Evolutionary conservation across 92 coral and sea anemone species (phyloP).

Genomic region (Palythoa heliodiscus): DNA sequence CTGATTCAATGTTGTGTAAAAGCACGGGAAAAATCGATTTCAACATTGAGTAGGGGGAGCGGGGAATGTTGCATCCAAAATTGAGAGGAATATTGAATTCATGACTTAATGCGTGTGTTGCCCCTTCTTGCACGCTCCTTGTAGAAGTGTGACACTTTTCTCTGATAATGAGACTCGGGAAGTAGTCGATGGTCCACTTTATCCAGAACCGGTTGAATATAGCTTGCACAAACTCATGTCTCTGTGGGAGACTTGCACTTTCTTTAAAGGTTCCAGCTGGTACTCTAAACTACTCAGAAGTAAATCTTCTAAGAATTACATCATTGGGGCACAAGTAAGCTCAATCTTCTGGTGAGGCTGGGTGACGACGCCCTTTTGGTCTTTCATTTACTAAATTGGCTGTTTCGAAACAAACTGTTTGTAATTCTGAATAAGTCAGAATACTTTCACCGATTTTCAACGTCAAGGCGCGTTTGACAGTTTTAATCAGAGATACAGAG

Average conservation of each 20-base stretch:
- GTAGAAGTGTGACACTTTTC: background rate
- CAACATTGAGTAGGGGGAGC: too few relatives aligned
- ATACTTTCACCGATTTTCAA: conserved; percentile 44
- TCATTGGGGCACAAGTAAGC: conserved; percentile 58
- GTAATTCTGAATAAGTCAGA: conserved; percentile 59
- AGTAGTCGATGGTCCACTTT: conserved; percentile 12
- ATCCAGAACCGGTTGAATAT: conserved; percentile 44
- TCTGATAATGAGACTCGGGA: background rate
- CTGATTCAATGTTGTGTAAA: too few relatives aligned
- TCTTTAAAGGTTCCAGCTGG: conserved; percentile 60
- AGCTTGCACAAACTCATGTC: conserved; percentile 45
- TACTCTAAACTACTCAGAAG: conserved; percentile 51
- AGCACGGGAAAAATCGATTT: too few relatives aligned
- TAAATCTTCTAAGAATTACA: conserved; percentile 51
- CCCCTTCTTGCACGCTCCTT: conserved; percentile 1
- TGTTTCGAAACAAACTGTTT: conserved; percentile 60
- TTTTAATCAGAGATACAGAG: background rate
- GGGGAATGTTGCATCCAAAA: too few relatives aligned
- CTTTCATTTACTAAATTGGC: conserved; percentile 49
- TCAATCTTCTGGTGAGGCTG: conserved; percentile 56
- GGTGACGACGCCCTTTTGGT: conserved; percentile 63
- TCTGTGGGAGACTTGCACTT: conserved; percentile 19
- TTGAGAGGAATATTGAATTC: too few relatives aligned
- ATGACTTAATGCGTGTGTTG: too few relatives aligned
- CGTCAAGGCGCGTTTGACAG: conserved; percentile 53